Evolutionary conservation across 2,113 vertebrate genomes (phyloP).

Genomic region (Oriolus oriolus): DNA sequence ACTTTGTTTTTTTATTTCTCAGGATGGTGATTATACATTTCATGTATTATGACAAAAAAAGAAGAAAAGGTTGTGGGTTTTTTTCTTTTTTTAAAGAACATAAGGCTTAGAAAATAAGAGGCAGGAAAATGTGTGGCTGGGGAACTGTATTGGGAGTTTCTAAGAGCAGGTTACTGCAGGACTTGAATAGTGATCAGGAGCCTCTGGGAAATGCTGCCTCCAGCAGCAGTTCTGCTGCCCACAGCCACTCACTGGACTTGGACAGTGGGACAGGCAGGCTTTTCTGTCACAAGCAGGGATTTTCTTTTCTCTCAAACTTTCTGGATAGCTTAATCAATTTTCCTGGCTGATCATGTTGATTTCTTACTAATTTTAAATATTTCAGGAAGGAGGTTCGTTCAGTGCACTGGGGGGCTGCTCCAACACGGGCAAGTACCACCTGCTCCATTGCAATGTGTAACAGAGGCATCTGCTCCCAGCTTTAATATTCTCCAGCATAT

Average conservation of each 20-base stretch:
- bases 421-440: background rate
- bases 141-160: slow-evolving; percentile 24
- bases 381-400: background rate
- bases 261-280: background rate
- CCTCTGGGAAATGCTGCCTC: background rate
- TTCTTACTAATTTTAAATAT: slow-evolving; percentile 22
- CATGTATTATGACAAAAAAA: background rate
- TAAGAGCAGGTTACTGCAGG: slow-evolving; percentile 25
- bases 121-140: background rate
- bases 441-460: slow-evolving; percentile 15
- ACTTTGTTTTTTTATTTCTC: background rate
- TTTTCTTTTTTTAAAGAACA: background rate
- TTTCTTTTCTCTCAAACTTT: background rate
- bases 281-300: background rate
- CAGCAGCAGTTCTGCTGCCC: slow-evolving; percentile 17
- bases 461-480: slow-evolving; percentile 33
- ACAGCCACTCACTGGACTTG: background rate
- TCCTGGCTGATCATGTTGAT: background rate
- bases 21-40: background rate
- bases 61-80: background rate
- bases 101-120: slow-evolving; percentile 13
- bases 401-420: background rate
- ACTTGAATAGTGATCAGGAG: slow-evolving; percentile 23
- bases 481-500: slow-evolving; percentile 25
- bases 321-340: background rate